A percentile compares a stretch with the other conserved stretches of the same genome.
These are phyloP conservation scores for Rhinoraja longicauda DNA, from an alignment of 2,797 vertebrate genomes.

Conservation along the genomic window DNA sequence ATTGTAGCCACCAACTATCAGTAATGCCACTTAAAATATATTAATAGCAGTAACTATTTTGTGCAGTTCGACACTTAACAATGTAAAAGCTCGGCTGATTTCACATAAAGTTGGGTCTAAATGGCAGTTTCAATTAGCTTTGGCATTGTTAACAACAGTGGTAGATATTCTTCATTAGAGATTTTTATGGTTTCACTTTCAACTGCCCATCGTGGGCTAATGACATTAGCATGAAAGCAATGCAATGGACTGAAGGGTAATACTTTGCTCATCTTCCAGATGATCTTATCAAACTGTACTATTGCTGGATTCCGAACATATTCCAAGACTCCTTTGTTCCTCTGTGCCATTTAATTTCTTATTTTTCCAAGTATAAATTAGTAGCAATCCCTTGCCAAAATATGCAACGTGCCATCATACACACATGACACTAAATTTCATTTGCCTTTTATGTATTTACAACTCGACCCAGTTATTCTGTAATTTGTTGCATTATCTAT, in stretches of 20 bases:
- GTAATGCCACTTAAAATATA: no score
- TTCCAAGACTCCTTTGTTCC: neutral
- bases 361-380: no score
- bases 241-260: neutral
- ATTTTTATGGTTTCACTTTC: neutral
- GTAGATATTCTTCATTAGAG: neutral
- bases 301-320: neutral
- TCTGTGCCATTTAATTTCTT: neutral
- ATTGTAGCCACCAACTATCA: neutral
- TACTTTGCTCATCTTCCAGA: neutral
- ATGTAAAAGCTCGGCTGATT: neutral
- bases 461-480: no score
- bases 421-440: neutral
- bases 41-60: neutral
- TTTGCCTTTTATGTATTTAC: neutral
- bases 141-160: neutral
- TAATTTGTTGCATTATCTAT: neutral
- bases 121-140: neutral
- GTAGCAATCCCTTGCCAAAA: no score
- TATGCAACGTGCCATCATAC: no score
- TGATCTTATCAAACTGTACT: neutral
- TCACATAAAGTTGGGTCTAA: neutral
- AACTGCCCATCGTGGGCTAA: neutral
- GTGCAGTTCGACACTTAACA: neutral
- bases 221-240: neutral